Evolutionary conservation across 2,797 vertebrate species (phyloP), one percentile per base, ranked within the genome.

Genomic region (Rhinichthys osculus): DNA sequence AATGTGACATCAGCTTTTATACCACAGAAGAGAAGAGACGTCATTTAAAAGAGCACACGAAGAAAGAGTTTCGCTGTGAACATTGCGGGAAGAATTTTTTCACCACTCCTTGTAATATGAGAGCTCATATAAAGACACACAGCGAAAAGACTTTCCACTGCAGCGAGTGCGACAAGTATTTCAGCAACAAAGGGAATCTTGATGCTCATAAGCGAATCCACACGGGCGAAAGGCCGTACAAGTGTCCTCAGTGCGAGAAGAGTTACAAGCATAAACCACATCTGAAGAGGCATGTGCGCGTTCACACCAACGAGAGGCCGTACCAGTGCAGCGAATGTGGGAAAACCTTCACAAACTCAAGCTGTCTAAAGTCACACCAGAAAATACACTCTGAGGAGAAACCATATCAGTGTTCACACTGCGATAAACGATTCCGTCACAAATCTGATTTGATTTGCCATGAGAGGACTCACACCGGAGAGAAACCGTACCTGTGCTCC

Each of bases 261-360:
- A 59, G 67, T 1, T 89, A 82, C 52, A 78, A 16, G 0, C 44
- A 70, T 4, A 23, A 6, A 6, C 5, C 81, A 0, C 23, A 57
- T 27, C 23, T 78, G 5, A 87, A 78, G 23, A 42, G 2, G 0
- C 88, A 89, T 9, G 44, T 87, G 64, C 86, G 81, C 21, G 8
- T 59, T 17, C 88, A 89, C 23, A 87, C 84, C 52, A 86, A 85
- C 7, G 88, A 89, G 72, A 80, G 78, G 33, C 86, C 86, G n/a
- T 86, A 67, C 30, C 62, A 86, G 54, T 89, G 88, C 82, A 70
- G 64, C 1, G 69, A 87, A 21, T 89, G 88, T 16, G 84, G 27
- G 0, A 84, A 82, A 78, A 59, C 35, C 44, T 89, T 84, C 10
- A 71, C 0, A 1, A 1, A n/a, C 5, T n/a, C 6, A 47, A 62